Conservation (phyloP, 2,113 vertebrate genomes). For the Agapornis roseicollis region DNA sequence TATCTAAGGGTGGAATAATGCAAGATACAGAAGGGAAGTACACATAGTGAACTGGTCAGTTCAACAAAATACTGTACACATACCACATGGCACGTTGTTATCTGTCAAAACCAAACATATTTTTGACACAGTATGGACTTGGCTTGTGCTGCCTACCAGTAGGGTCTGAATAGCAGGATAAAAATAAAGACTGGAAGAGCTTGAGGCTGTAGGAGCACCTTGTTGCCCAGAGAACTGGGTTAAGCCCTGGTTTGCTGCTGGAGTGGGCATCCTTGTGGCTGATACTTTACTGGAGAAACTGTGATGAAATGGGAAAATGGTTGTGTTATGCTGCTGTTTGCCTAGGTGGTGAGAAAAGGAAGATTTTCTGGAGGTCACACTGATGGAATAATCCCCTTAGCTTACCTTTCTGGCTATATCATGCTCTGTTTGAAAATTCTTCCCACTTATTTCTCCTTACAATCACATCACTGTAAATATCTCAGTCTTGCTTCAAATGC, state of each 20-base stretch:
- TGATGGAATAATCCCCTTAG: slow-evolving; percentile 44
- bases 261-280: not conserved
- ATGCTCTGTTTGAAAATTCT: slow-evolving; percentile 31
- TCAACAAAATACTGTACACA: not conserved
- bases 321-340: not conserved
- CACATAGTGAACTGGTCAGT: not conserved
- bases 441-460: slow-evolving; percentile 12
- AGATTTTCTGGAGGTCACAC: not conserved
- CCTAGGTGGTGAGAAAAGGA: not conserved
- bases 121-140: not conserved
- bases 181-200: not conserved
- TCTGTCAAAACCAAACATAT: not conserved
- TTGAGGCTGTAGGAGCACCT: not conserved
- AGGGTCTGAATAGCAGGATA: not conserved
- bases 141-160: not conserved
- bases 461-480: not conserved
- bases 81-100: not conserved
- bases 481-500: not conserved
- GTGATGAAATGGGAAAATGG: not conserved
- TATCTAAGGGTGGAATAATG: not conserved
- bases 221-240: not conserved
- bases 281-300: not conserved
- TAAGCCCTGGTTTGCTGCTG: not conserved
- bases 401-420: slow-evolving; percentile 33
- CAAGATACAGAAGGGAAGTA: not conserved